Evolutionary conservation across 2,113 vertebrate genomes (phyloP).

Genomic region (Saguinus midas): DNA sequence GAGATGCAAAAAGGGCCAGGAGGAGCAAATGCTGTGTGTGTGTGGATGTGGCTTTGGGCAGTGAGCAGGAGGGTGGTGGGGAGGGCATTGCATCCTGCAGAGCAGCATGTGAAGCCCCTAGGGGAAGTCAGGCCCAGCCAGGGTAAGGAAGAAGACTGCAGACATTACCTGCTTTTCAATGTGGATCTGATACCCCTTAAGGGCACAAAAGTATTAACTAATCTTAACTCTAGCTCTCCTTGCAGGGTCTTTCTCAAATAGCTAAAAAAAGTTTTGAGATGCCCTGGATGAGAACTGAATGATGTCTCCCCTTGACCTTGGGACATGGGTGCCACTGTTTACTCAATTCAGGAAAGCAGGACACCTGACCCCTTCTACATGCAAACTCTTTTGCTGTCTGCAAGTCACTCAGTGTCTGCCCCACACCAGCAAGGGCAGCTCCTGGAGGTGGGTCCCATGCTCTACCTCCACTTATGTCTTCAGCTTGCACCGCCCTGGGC

Average conservation of each 20-base stretch:
- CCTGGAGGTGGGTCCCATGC: neutral
- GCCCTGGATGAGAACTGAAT: neutral
- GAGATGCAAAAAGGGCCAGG: neutral
- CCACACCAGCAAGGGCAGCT: neutral
- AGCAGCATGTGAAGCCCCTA: neutral
- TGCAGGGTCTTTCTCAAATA: neutral
- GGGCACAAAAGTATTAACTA: neutral
- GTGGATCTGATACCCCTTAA: too few relatives aligned
- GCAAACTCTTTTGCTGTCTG: neutral
- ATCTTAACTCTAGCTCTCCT: neutral
- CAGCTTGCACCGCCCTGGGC: neutral
- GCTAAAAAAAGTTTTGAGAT: too few relatives aligned
- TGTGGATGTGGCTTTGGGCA: accelerated
- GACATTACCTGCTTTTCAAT: neutral
- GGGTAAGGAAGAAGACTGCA: neutral
- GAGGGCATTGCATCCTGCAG: neutral
- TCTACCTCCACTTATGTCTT: accelerated
- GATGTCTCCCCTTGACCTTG: neutral
- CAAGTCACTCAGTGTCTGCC: neutral
- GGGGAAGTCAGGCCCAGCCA: neutral
- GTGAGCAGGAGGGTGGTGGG: too few relatives aligned
- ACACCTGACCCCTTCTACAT: too few relatives aligned
- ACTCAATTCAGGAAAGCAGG: neutral
- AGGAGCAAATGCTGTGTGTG: accelerated
- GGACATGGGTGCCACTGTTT: neutral